Conservation (phyloP, 2,888 invertebrate genomes). For the Mylabris sibirica region DNA sequence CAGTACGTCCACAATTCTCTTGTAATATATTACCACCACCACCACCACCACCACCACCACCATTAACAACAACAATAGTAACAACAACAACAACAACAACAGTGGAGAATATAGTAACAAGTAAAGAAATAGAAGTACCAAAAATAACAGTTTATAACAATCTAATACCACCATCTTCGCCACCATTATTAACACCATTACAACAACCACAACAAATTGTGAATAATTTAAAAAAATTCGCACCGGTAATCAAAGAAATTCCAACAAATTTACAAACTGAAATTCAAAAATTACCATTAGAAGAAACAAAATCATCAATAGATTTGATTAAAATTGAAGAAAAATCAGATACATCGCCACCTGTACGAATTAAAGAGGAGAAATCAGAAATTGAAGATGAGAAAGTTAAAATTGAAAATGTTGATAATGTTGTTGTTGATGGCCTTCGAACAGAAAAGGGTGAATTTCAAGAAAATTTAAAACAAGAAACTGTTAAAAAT, state of each 20-base stretch:
- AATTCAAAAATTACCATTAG: conserved; percentile 29
- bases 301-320: conserved; percentile 35
- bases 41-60: neutral
- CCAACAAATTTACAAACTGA: conserved; percentile 40
- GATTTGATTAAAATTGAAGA: conserved; percentile 32
- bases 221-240: conserved; percentile 32
- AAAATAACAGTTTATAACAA: neutral
- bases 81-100: neutral
- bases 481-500: neutral
- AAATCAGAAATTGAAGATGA: conserved; percentile 46
- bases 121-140: neutral
- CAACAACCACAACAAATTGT: conserved; percentile 24
- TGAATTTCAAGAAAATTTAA: conserved; percentile 27
- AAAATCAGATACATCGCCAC: conserved; percentile 34
- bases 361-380: conserved; percentile 54
- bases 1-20: conserved; percentile 40
- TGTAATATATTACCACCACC: conserved; percentile 3
- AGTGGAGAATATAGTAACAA: neutral
- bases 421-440: neutral
- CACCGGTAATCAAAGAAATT: conserved; percentile 54
- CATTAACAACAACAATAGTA: neutral
- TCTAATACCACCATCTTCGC: neutral
- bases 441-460: no score
- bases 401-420: conserved; percentile 12
- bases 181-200: conserved; percentile 18